Evolutionary conservation across 2,888 invertebrate genomes (phyloP), one percentile per base, ranked within the genome.

Genomic region (Eulithis testata): DNA sequence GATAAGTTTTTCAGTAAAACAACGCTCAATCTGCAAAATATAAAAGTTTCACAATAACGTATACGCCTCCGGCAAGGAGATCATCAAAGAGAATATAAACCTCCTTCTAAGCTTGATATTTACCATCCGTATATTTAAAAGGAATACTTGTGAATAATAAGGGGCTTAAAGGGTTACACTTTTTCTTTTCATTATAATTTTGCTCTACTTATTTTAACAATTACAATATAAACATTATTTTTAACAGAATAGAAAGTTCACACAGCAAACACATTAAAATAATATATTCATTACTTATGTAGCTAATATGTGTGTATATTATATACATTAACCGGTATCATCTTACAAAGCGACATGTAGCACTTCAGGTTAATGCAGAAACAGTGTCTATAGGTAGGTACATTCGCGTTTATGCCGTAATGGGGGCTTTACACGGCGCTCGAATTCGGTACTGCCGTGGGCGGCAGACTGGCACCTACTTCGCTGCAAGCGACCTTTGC

Each of bases 31-130:
- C 87, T 88, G 86, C 86, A 87, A 87, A 91, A 91, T 91, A 91
- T 91, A 90, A 92, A 92, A 93, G 88, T 93, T 92, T 89, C 73
- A 87, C 86, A 90, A 90, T 89, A 91, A 88, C 85, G 90, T 90
- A 89, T 81, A 85, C 87, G 91, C 91, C 91, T 83, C 80, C 75
- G 89, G 92, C 90, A 76, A 78, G 77, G 78, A 81, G 85, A 86
- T 88, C 84, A 85, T 87, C 87, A 86, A 86, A 60, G 73, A 81
- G 79, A 80, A 84, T 84, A 83, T 88, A 84, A 80, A 49, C 49
- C 82, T 83, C 82, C 82, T 81, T 83, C 73, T 76, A 78, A 88
- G 85, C 82, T 87, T 84, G 77, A 76, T 82, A 79, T 84, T 84
- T 83, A 82, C 81, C 76, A 72, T 74, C 76, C 71, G 75, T 79